These are phyloP conservation scores for Limnephilus auricula DNA, from an alignment of 2,888 invertebrate genomes.

Conservation along the genomic window DNA sequence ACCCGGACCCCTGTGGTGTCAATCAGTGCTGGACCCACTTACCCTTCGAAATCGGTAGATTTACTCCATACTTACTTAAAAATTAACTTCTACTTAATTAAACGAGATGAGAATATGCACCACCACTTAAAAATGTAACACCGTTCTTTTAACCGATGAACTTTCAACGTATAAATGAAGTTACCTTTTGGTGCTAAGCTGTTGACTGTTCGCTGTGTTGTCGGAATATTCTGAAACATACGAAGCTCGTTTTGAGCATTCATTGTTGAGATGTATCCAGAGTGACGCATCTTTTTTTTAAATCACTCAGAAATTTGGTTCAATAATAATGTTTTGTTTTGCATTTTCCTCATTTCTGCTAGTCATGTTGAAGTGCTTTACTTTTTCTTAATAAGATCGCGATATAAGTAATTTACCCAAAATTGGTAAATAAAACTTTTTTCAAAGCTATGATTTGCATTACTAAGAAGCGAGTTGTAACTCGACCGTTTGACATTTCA, in stretches of 20 bases:
- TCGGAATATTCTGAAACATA: neutral
- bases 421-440: neutral
- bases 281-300: conserved; percentile 36
- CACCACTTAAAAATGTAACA: neutral
- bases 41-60: conserved; percentile 56
- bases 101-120: neutral
- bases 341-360: conserved; percentile 1
- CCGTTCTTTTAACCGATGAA: neutral
- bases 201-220: neutral
- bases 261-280: conserved; percentile 20
- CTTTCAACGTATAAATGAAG: neutral
- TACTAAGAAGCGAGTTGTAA: neutral
- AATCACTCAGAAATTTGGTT: conserved; percentile 11
- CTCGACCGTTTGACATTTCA: too few relatives aligned
- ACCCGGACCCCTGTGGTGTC: conserved; percentile 65
- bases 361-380: conserved; percentile 3
- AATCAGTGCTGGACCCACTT: conserved; percentile 63
- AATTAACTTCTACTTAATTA: neutral
- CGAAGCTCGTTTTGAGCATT: conserved; percentile 20
- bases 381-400: neutral
- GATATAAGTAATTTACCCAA: neutral
- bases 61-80: conserved; percentile 16
- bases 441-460: neutral
- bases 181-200: neutral
- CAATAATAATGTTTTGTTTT: conserved; percentile 6